Evolutionary conservation across 2,797 vertebrate species (phyloP).

Genomic region (Uromys caudimaculatus): DNA sequence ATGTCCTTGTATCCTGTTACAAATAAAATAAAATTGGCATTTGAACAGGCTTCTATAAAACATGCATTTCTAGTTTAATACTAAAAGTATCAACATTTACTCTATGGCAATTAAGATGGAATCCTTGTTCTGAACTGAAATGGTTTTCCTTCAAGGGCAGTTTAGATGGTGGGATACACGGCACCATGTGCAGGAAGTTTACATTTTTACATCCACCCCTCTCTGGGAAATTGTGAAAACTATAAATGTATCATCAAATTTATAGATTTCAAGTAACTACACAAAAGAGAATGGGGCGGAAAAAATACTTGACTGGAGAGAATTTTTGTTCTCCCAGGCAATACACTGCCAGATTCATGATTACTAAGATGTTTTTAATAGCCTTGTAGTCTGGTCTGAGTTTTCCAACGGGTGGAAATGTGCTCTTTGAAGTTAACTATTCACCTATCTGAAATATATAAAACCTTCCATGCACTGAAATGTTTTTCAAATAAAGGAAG

Average conservation of each 20-base stretch:
- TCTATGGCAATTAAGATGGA: slow-evolving; percentile 63
- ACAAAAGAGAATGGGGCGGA: slow-evolving; percentile 58
- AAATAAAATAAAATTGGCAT: slow-evolving; percentile 59
- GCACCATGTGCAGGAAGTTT: neutral
- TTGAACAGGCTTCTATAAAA: slow-evolving; percentile 35
- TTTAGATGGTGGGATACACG: neutral
- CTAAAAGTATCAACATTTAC: slow-evolving; percentile 60
- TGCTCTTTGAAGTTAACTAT: slow-evolving; percentile 68
- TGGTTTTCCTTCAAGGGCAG: slow-evolving; percentile 10
- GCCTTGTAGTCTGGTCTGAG: slow-evolving; percentile 47
- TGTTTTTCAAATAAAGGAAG: slow-evolving; percentile 56
- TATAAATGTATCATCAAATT: slow-evolving; percentile 67
- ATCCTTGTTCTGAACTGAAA: slow-evolving; percentile 12
- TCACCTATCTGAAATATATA: slow-evolving; percentile 61
- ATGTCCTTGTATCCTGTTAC: slow-evolving; percentile 34
- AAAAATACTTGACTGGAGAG: slow-evolving; percentile 59
- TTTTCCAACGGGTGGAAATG: slow-evolving; percentile 58
- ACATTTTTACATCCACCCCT: slow-evolving; percentile 33
- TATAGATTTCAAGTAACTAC: slow-evolving; percentile 70
- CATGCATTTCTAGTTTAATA: slow-evolving; percentile 7
- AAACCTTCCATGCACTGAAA: slow-evolving; percentile 59
- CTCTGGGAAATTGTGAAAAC: slow-evolving; percentile 65
- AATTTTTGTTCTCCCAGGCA: slow-evolving; percentile 21
- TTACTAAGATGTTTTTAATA: slow-evolving; percentile 70
- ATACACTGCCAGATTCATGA: slow-evolving; percentile 31